These are phyloP conservation scores for Drosophila buzzatii DNA, from an alignment of 2,888 invertebrate species.

Conservation along the genomic window DNA sequence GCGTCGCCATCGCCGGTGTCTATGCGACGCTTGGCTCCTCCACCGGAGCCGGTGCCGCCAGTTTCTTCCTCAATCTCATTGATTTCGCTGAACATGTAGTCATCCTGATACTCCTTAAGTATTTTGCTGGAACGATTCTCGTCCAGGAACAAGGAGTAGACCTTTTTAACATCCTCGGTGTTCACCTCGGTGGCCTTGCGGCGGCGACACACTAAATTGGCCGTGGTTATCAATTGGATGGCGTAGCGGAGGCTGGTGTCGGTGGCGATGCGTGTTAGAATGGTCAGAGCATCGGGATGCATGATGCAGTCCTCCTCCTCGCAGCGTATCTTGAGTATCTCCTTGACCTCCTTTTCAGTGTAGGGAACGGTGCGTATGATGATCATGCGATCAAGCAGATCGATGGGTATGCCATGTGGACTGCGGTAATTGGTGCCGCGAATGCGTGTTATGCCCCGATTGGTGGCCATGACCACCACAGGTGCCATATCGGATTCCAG, in stretches of 20 bases:
- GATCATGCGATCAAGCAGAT: constrained; percentile 97
- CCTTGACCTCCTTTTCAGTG: constrained; percentile 93
- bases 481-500: constrained; percentile 99
- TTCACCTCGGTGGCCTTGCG: constrained; percentile 93
- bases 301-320: constrained; percentile 99
- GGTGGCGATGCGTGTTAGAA: constrained; percentile 95
- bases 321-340: constrained; percentile 97
- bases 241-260: constrained; percentile 98
- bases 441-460: constrained; percentile 97
- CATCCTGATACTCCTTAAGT: constrained; percentile 97
- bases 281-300: constrained; percentile 94
- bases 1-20: constrained; percentile 70
- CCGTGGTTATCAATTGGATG: constrained; percentile 98
- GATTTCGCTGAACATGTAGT: constrained; percentile 95
- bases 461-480: constrained; percentile 99
- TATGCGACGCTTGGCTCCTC: constrained; percentile 62
- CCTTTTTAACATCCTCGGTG: constrained; percentile 97
- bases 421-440: constrained; percentile 97
- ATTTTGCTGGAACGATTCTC: constrained; percentile 97
- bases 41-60: constrained; percentile 16
- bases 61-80: constrained; percentile 70
- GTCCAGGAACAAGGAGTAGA: constrained; percentile 97
- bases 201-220: constrained; percentile 96
- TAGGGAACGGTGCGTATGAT: constrained; percentile 97
- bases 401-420: constrained; percentile 99